Evolutionary conservation across 2,113 vertebrate genomes (phyloP).

Genomic region (Pithys albifrons): DNA sequence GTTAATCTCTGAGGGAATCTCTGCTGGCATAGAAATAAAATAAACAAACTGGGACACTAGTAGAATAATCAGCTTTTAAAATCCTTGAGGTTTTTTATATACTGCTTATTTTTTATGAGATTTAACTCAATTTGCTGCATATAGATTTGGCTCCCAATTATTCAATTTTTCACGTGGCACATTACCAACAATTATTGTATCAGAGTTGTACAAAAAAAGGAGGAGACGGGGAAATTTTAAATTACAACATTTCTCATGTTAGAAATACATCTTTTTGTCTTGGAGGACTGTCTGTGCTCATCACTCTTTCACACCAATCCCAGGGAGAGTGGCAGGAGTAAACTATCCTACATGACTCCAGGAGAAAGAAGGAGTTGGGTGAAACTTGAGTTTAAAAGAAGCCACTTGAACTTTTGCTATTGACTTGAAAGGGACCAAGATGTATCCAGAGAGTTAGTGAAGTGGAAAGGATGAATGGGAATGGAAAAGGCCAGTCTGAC

Average conservation of each 20-base stretch:
- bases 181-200: constrained; percentile 33
- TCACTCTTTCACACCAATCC: background rate
- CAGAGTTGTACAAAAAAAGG: constrained; percentile 15
- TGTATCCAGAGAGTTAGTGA: background rate
- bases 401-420: background rate
- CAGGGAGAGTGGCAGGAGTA: background rate
- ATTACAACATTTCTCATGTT: constrained; percentile 23
- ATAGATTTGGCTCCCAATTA: constrained; percentile 66
- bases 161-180: constrained; percentile 68
- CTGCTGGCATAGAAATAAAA: constrained; percentile 66
- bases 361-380: background rate
- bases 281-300: background rate
- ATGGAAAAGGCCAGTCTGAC: constrained; percentile 60
- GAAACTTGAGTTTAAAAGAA: background rate
- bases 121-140: constrained; percentile 58
- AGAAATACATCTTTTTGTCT: background rate
- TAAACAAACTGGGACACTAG: constrained; percentile 71
- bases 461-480: constrained; percentile 49
- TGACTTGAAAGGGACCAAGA: background rate
- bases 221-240: constrained; percentile 17
- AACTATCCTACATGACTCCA: background rate
- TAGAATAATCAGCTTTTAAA: constrained; percentile 63
- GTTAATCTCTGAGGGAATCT: constrained; percentile 75
- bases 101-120: constrained; percentile 65
- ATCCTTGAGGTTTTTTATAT: background rate